Base-by-base conservation (phyloP, 2,797 vertebrate species). In the Falco biarmicus region DNA sequence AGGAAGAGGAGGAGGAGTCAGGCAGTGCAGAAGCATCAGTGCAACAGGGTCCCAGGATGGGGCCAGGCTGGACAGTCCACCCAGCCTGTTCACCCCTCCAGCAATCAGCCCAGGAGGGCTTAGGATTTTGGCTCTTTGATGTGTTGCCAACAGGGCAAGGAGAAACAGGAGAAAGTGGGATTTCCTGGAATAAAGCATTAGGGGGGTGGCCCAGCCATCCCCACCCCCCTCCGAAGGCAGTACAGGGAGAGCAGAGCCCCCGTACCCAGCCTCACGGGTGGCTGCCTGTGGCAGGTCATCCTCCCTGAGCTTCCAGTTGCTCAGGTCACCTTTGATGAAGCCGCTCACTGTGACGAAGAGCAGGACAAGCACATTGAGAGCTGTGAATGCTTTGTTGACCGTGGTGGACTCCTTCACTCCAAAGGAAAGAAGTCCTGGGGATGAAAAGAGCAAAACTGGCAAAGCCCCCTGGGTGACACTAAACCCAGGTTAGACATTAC, bases 351-450 rank as follows among this genome's bases (percentile, higher is more conserved):
- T 96, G 79, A 99, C 96, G 78, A 99, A 99, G 74, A 98, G 34
- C 96, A 99, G 96, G 84, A 99, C 94, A 19, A 99, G 83, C 70
- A 98, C 89, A 9, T 99, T 99, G 93, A 99, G 51, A 17, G 90
- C 96, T 43, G 99, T 99, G 96, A 99, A 99, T 65, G 98, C 95
- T 98, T 99, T 99, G 97, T 99, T 99, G 81, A 99, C 97, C 0
- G 31, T 98, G 9, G 98, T 98, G 28, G 99, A 99, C 95, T 99
- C 98, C 97, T 99, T 98, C 41, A 99, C 99, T 28, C 99, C 99
- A 87, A 99, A 98, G 16, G 98, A 98, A 81, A 99, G 98, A 50
- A 99, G 94, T 51, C 98, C 99, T 99, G 89, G 24, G 31, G 20
- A 29, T 39, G 12, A 74, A 74, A 88, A 80, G 19, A 84, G 25